Evolutionary conservation across 2,888 invertebrate genomes (phyloP).

Genomic region (Calliopum simillimum): DNA sequence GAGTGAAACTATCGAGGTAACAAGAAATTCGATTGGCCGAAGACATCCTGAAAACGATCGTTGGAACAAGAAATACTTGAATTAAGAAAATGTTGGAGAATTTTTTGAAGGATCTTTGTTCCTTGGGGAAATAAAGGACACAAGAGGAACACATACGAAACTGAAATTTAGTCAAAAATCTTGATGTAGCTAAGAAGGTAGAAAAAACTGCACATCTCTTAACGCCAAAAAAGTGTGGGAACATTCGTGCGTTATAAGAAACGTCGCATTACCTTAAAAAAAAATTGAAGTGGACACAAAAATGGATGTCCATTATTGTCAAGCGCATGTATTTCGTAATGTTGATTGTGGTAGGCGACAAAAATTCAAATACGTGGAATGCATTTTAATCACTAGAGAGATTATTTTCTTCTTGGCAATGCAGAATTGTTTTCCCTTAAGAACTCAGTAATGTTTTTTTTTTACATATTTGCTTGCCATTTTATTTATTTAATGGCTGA

Average conservation of each 20-base stretch:
- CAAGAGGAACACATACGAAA: too few species aligned
- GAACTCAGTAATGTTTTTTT: neutral
- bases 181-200: too few species aligned
- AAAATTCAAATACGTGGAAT: conserved; percentile 34
- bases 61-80: too few species aligned
- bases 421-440: neutral
- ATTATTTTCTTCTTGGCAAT: conserved; percentile 6
- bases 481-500: conserved; percentile 36
- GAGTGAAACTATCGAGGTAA: too few species aligned
- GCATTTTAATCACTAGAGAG: conserved; percentile 62
- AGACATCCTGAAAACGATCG: too few species aligned
- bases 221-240: too few species aligned
- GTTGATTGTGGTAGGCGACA: conserved; percentile 24
- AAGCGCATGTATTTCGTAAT: neutral
- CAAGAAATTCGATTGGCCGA: too few species aligned
- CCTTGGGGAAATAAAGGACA: too few species aligned
- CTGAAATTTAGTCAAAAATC: too few species aligned
- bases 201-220: too few species aligned
- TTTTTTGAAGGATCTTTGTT: too few species aligned
- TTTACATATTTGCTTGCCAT: conserved; percentile 21
- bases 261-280: neutral
- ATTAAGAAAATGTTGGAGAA: too few species aligned
- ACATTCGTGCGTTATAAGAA: neutral
- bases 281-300: conserved; percentile 18
- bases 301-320: conserved; percentile 19